Percentiles rank a stretch among this genome's conserved stretches.
These are phyloP conservation scores for Carettochelys insculpta DNA, from an alignment of 2,113 vertebrate genomes.

Conservation along the genomic window DNA sequence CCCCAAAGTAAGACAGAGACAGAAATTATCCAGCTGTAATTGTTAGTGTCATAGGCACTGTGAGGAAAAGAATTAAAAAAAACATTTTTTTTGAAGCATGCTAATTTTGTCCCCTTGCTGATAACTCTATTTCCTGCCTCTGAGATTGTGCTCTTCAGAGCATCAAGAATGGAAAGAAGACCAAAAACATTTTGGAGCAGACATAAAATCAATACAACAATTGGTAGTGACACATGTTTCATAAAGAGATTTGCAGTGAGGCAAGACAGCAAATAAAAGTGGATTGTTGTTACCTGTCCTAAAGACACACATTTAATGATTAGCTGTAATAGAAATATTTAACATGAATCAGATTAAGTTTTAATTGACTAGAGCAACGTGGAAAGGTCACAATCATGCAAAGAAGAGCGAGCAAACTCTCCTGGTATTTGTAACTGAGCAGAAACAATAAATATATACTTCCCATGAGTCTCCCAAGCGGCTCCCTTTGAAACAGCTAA, in stretches of 20 bases:
- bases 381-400: background rate
- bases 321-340: background rate
- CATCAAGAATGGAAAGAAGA: too few species aligned
- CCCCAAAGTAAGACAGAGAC: background rate
- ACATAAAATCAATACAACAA: background rate
- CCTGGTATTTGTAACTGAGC: background rate
- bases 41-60: background rate
- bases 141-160: too few species aligned
- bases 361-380: background rate
- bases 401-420: background rate
- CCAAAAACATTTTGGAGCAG: background rate
- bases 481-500: background rate
- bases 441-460: background rate
- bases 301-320: background rate
- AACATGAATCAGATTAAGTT: background rate
- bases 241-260: background rate
- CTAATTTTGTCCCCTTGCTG: too few species aligned
- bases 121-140: too few species aligned
- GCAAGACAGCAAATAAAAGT: background rate
- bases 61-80: background rate
- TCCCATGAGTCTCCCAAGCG: background rate
- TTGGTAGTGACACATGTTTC: background rate
- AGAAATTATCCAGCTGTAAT: background rate
- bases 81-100: background rate
- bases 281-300: background rate